phyloP scores from a whole-genome alignment of 2,888 invertebrate species.

The Boloria euphrosyne region DNA sequence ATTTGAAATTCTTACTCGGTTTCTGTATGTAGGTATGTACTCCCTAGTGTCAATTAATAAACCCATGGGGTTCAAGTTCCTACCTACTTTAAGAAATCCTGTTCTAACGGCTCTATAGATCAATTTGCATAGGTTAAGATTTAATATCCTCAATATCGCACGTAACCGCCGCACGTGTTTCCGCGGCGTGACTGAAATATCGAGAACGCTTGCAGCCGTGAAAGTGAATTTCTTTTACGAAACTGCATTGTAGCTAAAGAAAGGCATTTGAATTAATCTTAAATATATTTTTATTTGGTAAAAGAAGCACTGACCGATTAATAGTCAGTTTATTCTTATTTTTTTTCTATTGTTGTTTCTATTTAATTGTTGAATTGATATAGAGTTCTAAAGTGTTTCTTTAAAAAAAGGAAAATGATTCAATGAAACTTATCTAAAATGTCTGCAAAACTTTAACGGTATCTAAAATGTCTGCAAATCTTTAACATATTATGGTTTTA shows the following conservation, averaged over 20 bases:
- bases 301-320: conserved; percentile 21
- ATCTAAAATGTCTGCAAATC: no score
- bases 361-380: neutral
- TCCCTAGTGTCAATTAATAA: no score
- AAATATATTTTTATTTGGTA: conserved; percentile 22
- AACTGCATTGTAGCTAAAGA: conserved; percentile 21
- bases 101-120: neutral
- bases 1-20: no score
- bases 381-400: no score
- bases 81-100: no score
- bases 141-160: conserved; percentile 20
- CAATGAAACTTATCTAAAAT: no score
- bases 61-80: no score
- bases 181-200: conserved; percentile 54
- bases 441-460: no score
- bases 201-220: conserved; percentile 46
- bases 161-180: conserved; percentile 32
- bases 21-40: no score
- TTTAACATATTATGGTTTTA: no score
- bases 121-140: conserved; percentile 24
- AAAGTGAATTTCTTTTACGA: conserved; percentile 54
- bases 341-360: no score
- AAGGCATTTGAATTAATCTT: conserved; percentile 19
- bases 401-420: no score
- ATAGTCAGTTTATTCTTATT: neutral